phyloP scores from a whole-genome alignment of 2,797 vertebrate genomes.

The Mus minutoides region DNA sequence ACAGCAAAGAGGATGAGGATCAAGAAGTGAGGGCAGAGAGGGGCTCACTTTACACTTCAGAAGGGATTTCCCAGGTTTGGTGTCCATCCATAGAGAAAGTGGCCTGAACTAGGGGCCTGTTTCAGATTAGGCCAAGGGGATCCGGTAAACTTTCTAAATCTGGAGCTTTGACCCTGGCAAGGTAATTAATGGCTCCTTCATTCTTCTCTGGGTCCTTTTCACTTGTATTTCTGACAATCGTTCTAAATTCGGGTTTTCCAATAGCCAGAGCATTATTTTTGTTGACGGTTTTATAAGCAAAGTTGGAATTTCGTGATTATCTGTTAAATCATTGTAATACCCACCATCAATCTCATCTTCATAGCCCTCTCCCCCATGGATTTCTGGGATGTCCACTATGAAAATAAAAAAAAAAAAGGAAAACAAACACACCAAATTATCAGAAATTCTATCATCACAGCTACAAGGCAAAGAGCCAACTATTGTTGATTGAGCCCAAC shows the following conservation, averaged over 20 bases:
- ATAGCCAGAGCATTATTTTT: conserved; percentile 23
- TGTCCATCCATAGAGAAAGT: not conserved
- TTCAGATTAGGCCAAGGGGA: conserved; percentile 62
- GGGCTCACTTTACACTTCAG: conserved; percentile 20
- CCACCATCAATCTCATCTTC: conserved; percentile 84
- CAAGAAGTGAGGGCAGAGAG: not conserved
- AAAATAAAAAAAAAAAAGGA: conserved; percentile 78
- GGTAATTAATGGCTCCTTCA: conserved; percentile 32
- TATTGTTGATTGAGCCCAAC: not conserved
- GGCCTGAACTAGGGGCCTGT: not conserved
- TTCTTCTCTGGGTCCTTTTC: conserved; percentile 34
- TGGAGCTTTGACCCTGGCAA: conserved; percentile 57
- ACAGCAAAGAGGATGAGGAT: not conserved
- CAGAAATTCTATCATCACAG: not conserved
- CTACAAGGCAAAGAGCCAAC: not conserved
- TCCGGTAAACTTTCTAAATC: conserved; percentile 45
- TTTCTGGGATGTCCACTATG: conserved; percentile 87
- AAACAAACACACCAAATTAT: conserved; percentile 57
- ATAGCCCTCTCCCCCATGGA: conserved; percentile 70
- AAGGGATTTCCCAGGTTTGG: conserved; percentile 46
- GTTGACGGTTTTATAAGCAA: conserved; percentile 38
- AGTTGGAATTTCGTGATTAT: conserved; percentile 62
- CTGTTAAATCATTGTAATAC: conserved; percentile 74
- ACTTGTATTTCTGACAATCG: conserved; percentile 1
- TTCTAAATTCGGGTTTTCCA: conserved; percentile 3